phyloP scores from a whole-genome alignment of 1,140 invertebrate species.

The Drosophila tropicalis region DNA sequence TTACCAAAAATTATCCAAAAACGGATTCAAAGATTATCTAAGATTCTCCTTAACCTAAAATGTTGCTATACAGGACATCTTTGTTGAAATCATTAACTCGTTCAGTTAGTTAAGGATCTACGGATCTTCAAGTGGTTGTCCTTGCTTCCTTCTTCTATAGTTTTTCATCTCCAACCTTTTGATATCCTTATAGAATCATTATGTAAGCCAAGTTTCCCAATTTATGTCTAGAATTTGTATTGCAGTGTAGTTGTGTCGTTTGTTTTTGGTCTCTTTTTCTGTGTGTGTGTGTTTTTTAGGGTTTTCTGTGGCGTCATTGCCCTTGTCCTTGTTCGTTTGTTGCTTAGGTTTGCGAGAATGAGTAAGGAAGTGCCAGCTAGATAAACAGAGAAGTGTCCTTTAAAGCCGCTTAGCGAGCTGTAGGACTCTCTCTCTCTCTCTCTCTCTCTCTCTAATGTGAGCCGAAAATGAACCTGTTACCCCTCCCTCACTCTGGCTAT shows the following conservation, averaged over 20 bases:
- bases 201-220: too few species aligned
- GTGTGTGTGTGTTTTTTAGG: constrained; percentile 28
- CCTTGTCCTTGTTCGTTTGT: constrained; percentile 39
- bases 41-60: too few species aligned
- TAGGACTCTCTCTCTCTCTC: constrained; percentile 1
- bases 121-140: too few species aligned
- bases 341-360: background rate
- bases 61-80: too few species aligned
- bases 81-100: too few species aligned
- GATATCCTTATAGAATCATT: too few species aligned
- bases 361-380: constrained; percentile 41
- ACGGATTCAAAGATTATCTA: too few species aligned
- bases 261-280: constrained; percentile 32
- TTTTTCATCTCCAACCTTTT: too few species aligned
- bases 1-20: too few species aligned
- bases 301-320: constrained; percentile 73
- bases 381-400: constrained; percentile 67
- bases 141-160: too few species aligned
- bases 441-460: constrained; percentile 41
- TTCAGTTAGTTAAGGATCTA: too few species aligned
- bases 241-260: constrained; percentile 21
- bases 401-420: constrained; percentile 73
- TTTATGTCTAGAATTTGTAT: background rate
- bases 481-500: background rate
- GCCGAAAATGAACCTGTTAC: constrained; percentile 55